Evolutionary conservation across 2,797 vertebrate genomes (phyloP).

Genomic region (Rousettus madagascariensis): DNA sequence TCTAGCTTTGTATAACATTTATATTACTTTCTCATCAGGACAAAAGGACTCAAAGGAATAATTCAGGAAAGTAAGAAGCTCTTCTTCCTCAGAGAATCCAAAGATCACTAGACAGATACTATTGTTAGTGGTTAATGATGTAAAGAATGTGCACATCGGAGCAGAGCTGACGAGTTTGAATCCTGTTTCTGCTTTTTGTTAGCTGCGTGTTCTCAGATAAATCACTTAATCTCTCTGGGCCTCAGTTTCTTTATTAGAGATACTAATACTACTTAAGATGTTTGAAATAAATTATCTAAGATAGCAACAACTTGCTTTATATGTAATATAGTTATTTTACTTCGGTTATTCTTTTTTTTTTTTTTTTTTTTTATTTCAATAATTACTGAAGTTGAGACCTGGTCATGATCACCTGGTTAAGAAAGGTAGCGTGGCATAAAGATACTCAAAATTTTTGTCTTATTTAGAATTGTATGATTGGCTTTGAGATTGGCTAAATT

Average conservation of each 20-base stretch:
- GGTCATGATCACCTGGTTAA: background rate
- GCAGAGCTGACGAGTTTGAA: background rate
- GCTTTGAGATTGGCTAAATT: background rate
- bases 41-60: background rate
- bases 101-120: background rate
- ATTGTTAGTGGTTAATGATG: background rate
- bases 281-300: background rate
- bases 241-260: background rate
- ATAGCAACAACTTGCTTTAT: background rate
- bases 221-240: background rate
- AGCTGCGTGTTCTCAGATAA: background rate
- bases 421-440: background rate
- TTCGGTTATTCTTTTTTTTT: background rate
- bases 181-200: background rate
- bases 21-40: background rate
- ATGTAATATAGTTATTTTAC: background rate
- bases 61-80: background rate
- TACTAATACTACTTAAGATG: background rate
- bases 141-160: background rate
- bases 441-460: background rate
- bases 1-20: background rate
- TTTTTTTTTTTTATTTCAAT: background rate
- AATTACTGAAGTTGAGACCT: background rate
- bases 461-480: background rate
- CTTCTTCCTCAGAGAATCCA: background rate